Conservation (phyloP, 2,797 vertebrate species). For the Diplodus sargus region DNA sequence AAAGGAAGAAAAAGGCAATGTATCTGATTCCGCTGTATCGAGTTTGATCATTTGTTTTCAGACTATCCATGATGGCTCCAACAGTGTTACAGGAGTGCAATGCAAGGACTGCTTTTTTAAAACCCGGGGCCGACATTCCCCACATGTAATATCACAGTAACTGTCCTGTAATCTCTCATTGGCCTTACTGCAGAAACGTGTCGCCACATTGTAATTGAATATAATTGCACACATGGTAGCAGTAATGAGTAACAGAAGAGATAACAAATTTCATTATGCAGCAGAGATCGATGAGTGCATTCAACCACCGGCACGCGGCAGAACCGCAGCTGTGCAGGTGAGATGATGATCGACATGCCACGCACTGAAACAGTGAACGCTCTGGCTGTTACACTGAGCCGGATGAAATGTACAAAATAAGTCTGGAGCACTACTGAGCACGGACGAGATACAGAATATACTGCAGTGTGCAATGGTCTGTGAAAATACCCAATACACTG, state of each 20-base stretch:
- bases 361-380: not conserved
- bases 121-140: not conserved
- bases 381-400: not conserved
- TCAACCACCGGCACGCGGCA: not conserved
- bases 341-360: conserved; percentile 7
- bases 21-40: no score
- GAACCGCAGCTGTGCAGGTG: not conserved
- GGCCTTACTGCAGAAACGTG: not conserved
- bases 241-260: not conserved
- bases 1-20: no score
- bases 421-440: not conserved
- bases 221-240: not conserved
- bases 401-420: not conserved
- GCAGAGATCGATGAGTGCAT: not conserved
- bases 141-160: not conserved
- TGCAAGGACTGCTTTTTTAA: no score
- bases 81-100: no score
- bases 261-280: not conserved
- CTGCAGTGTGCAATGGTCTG: not conserved
- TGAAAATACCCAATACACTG: not conserved
- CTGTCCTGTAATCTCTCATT: not conserved
- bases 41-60: no score
- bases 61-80: no score
- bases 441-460: not conserved
- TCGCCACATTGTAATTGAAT: not conserved